Evolutionary conservation across 2,888 invertebrate genomes (phyloP).

Genomic region (Scaptomyza tumidula): DNA sequence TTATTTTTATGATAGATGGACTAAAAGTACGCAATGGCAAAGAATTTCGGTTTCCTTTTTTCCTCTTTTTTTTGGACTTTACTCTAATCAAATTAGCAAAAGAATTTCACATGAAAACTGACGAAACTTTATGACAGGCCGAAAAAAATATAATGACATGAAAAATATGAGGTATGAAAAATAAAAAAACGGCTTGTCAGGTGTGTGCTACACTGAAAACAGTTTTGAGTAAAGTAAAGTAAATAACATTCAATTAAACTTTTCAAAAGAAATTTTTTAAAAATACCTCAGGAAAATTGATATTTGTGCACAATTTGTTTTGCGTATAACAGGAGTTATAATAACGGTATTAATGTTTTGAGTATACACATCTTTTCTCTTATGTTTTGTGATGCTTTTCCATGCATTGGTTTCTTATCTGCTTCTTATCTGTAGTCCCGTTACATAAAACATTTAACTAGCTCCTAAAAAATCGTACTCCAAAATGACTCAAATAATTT

Average conservation of each 20-base stretch:
- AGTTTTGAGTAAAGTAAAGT: not conserved
- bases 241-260: not conserved
- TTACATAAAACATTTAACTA: too few species aligned
- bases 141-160: constrained; percentile 27
- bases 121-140: constrained; percentile 52
- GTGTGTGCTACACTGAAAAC: constrained; percentile 7
- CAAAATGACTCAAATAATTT: too few species aligned
- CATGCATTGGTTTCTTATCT: too few species aligned
- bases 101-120: constrained; percentile 41
- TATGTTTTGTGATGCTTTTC: too few species aligned
- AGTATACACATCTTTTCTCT: too few species aligned
- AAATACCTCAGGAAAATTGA: too few species aligned
- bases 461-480: too few species aligned
- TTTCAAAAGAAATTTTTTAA: too few species aligned
- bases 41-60: not conserved
- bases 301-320: too few species aligned
- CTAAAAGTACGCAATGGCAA: constrained; percentile 17
- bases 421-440: too few species aligned
- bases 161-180: constrained; percentile 26
- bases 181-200: constrained; percentile 38
- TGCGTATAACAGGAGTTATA: too few species aligned
- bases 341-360: too few species aligned
- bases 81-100: constrained; percentile 45
- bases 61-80: not conserved
- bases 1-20: constrained; percentile 14